Evolutionary conservation across 2,888 invertebrate genomes (phyloP).

Genomic region (Heliconius erato): DNA sequence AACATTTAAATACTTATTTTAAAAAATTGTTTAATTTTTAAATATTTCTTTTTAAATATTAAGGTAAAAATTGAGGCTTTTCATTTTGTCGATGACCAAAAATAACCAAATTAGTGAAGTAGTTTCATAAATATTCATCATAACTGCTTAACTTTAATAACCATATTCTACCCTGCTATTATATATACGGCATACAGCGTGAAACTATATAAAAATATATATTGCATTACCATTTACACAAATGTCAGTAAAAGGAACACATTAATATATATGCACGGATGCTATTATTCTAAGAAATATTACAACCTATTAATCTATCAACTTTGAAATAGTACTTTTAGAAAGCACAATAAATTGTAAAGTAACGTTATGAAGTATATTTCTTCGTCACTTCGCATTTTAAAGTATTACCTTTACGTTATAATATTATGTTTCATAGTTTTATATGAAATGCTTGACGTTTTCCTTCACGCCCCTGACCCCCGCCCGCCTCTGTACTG

Average conservation of each 20-base stretch:
- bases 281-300: slow-evolving; percentile 2
- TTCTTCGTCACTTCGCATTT: slow-evolving; percentile 8
- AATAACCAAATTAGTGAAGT: too few relatives aligned
- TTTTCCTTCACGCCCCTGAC: slow-evolving; percentile 10
- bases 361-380: slow-evolving; percentile 13
- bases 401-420: slow-evolving; percentile 14
- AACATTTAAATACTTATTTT: too few relatives aligned
- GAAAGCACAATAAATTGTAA: not conserved
- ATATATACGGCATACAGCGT: not conserved
- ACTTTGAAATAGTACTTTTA: slow-evolving; percentile 10
- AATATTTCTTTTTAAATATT: too few relatives aligned
- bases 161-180: not conserved
- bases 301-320: slow-evolving; percentile 22
- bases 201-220: not conserved
- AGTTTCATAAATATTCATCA: too few relatives aligned
- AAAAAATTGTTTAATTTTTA: too few relatives aligned
- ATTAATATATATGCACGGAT: not conserved
- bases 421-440: slow-evolving; percentile 2
- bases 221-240: not conserved
- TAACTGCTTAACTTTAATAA: too few relatives aligned
- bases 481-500: not conserved
- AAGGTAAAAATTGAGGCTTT: too few relatives aligned
- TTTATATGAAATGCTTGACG: slow-evolving; percentile 25
- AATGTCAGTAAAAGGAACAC: not conserved
- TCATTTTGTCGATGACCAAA: too few relatives aligned